Percentiles rank a stretch among this genome's conserved stretches.
Evolutionary conservation across 1,140 invertebrate genomes (phyloP).

Genomic region (Drosophila persimilis): DNA sequence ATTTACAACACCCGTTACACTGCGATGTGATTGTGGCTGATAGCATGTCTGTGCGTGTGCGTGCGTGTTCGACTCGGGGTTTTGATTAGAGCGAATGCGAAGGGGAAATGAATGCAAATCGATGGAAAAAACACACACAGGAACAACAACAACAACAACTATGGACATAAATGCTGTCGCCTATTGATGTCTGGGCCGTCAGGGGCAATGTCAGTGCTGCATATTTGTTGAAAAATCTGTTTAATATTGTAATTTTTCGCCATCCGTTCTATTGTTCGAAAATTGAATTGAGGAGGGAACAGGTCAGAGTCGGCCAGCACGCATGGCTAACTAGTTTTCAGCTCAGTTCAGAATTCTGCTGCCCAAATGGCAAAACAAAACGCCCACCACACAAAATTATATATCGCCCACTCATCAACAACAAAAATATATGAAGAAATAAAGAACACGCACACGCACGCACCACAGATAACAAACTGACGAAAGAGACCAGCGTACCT

Average conservation of each 20-base stretch:
- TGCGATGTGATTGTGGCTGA: slow-evolving; percentile 32
- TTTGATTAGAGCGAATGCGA: slow-evolving; percentile 40
- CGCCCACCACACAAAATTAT: slow-evolving; percentile 36
- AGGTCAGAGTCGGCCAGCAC: slow-evolving; percentile 7
- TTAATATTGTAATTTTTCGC: slow-evolving; percentile 34
- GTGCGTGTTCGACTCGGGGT: slow-evolving; percentile 16
- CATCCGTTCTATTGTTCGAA: slow-evolving; percentile 38
- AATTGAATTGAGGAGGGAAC: slow-evolving; percentile 11
- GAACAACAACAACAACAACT: too few species aligned
- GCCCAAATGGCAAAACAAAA: slow-evolving; percentile 52
- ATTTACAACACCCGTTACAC: slow-evolving; percentile 35
- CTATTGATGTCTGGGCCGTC: slow-evolving; percentile 20
- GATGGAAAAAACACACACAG: slow-evolving; percentile 36
- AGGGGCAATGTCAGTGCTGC: slow-evolving; percentile 46
- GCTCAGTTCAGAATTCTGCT: slow-evolving; percentile 32
- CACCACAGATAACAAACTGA: slow-evolving; percentile 30
- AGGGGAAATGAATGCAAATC: slow-evolving; percentile 60
- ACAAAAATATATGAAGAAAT: slow-evolving; percentile 30
- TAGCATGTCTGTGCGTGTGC: slow-evolving; percentile 24
- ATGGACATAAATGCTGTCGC: neutral
- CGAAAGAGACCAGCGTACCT: slow-evolving; percentile 58
- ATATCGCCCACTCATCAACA: slow-evolving; percentile 30
- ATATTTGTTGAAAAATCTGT: slow-evolving; percentile 36
- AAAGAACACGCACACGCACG: slow-evolving; percentile 16
- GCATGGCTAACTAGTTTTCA: slow-evolving; percentile 50